A percentile compares a stretch with the other conserved stretches of the same genome.
Evolutionary conservation across 1,140 invertebrate species (phyloP).

Genomic region (Megalonaias nervosa): DNA sequence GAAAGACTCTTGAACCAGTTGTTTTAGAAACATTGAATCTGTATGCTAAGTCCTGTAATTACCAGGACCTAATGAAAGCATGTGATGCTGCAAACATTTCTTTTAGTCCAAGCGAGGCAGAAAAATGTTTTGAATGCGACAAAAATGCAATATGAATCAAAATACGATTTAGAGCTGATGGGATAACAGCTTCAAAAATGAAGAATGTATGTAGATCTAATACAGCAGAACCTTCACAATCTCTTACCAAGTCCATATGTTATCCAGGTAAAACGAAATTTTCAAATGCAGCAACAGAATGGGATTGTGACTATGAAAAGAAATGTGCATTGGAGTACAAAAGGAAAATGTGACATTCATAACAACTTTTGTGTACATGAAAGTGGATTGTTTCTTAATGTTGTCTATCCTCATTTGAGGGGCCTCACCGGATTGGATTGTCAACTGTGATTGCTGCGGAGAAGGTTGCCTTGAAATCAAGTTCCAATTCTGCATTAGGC

Average conservation of each 20-base stretch:
- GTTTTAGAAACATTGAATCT: too few species aligned
- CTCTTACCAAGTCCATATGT: conserved; percentile 1
- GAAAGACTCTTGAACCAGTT: too few species aligned
- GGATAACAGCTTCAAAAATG: conserved; percentile 28
- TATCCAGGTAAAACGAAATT: neutral
- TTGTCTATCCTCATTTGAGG: neutral
- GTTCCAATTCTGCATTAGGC: conserved; percentile 2
- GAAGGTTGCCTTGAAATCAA: conserved; percentile 1
- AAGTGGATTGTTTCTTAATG: neutral
- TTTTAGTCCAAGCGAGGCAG: too few species aligned
- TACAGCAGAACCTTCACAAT: neutral
- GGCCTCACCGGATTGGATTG: neutral
- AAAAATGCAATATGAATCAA: too few species aligned
- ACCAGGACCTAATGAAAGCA: conserved; percentile 9
- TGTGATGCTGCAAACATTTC: conserved; percentile 2
- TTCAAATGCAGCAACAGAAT: neutral
- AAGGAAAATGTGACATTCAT: neutral
- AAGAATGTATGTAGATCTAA: conserved; percentile 6
- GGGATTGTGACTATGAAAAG: conserved; percentile 1
- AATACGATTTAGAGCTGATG: conserved; percentile 20
- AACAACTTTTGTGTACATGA: neutral
- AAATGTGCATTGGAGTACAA: neutral
- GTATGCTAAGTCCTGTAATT: too few species aligned
- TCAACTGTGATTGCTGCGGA: conserved; percentile 6
- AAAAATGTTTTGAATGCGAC: too few species aligned